Percentiles rank a stretch among this genome's conserved stretches.
Conservation (phyloP, 2,888 invertebrate species). For the Deladenus siricidicola region DNA sequence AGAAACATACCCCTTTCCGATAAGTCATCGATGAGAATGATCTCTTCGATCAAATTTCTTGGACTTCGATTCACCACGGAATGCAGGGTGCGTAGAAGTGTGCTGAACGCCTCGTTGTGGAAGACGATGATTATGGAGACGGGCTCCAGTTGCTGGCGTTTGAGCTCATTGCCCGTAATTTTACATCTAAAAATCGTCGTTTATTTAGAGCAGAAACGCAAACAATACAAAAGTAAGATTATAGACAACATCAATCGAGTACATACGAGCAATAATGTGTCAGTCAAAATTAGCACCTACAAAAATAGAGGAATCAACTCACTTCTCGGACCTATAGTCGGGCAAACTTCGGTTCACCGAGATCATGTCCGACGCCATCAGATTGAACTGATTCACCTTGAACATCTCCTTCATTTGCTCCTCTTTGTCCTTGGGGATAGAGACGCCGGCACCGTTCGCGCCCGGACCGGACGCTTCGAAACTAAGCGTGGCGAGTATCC, state of each 20-base stretch:
- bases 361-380: constrained; percentile 93
- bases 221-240: no score
- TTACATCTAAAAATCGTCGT: constrained; percentile 25
- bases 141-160: constrained; percentile 66
- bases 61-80: constrained; percentile 51
- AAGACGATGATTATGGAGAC: constrained; percentile 97
- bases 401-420: constrained; percentile 45
- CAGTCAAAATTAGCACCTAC: no score
- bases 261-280: no score
- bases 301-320: constrained; percentile 4
- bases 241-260: no score
- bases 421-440: constrained; percentile 33
- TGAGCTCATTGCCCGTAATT: neutral
- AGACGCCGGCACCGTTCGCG: constrained; percentile 44
- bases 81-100: constrained; percentile 66
- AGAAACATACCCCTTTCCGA: constrained; percentile 32
- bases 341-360: constrained; percentile 86
- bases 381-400: constrained; percentile 79
- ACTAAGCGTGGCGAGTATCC: constrained; percentile 16
- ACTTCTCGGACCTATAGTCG: constrained; percentile 64
- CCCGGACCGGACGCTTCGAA: constrained; percentile 36
- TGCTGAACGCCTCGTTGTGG: constrained; percentile 98
- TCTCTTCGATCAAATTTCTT: constrained; percentile 35
- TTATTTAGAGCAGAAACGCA: neutral
- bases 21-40: constrained; percentile 49